Conservation (phyloP, 2,797 vertebrate genomes). For the Platalea minor region DNA sequence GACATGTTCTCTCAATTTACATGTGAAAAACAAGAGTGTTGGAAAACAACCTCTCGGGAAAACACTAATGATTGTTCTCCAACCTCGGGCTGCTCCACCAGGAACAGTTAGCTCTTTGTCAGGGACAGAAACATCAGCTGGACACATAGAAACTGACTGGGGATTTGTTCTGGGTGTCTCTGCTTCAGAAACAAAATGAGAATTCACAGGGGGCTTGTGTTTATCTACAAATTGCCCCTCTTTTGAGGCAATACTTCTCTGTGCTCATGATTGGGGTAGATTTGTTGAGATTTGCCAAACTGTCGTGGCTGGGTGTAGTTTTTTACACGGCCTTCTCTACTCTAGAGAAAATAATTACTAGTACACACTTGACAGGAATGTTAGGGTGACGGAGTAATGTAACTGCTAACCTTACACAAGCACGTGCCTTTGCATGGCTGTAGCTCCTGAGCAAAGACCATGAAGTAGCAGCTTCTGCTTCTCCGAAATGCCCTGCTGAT, state of each 20-base stretch:
- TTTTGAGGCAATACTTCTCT: neutral
- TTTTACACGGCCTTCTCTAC: neutral
- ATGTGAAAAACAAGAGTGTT: neutral
- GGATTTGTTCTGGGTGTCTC: slow-evolving; percentile 2
- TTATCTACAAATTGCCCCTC: neutral
- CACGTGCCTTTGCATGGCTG: neutral
- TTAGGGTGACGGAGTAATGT: neutral
- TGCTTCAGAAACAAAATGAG: neutral
- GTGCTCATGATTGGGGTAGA: neutral
- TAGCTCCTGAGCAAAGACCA: neutral
- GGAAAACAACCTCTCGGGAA: slow-evolving; percentile 5
- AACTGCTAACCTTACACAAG: neutral
- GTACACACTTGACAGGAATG: neutral
- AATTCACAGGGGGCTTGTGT: neutral
- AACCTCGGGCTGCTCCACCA: neutral
- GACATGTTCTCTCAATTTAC: neutral
- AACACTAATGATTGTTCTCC: slow-evolving; percentile 41
- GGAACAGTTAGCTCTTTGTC: slow-evolving; percentile 39
- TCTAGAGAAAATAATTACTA: neutral
- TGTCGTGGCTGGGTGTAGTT: neutral
- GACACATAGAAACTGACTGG: neutral
- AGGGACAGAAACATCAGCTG: neutral
- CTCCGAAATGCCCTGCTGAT: neutral
- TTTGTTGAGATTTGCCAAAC: neutral
- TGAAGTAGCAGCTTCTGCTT: neutral